Conservation (phyloP, 2,888 invertebrate species). For the Pseudoips prasinana region DNA sequence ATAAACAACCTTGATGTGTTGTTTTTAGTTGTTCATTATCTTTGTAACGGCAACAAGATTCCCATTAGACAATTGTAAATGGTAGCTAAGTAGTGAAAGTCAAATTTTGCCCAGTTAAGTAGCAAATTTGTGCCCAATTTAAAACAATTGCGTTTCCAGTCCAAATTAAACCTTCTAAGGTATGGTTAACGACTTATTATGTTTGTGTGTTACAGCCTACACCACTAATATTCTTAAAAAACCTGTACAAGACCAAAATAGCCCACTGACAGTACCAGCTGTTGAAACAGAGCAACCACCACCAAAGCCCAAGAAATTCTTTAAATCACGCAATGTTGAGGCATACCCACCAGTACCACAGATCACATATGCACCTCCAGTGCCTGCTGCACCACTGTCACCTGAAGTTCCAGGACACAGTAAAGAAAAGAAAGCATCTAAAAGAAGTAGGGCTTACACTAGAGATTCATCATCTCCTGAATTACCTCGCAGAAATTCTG, state of each 20-base stretch:
- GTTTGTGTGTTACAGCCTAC: conserved; percentile 62
- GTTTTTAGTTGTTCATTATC: conserved; percentile 11
- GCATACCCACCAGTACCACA: conserved; percentile 79
- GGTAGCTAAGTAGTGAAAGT: conserved; percentile 37
- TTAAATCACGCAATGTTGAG: conserved; percentile 91
- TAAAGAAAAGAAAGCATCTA: conserved; percentile 65
- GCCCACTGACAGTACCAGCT: conserved; percentile 77
- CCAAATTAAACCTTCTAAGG: no score
- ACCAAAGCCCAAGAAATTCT: conserved; percentile 93
- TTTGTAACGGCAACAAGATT: conserved; percentile 22
- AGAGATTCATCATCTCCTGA: conserved; percentile 77
- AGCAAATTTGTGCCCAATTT: no score
- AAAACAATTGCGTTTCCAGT: no score
- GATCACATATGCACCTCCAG: conserved; percentile 76
- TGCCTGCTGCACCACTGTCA: conserved; percentile 67
- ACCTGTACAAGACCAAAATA: conserved; percentile 78
- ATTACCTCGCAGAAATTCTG: conserved; percentile 68
- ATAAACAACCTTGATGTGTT: conserved; percentile 36
- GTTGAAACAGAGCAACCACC: conserved; percentile 78
- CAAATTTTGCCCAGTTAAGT: conserved; percentile 15
- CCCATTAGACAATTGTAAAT: conserved; percentile 26
- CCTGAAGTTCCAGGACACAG: conserved; percentile 69
- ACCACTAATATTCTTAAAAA: conserved; percentile 66
- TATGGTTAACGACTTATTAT: conserved; percentile 2
- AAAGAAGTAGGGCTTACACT: conserved; percentile 61